Evolutionary conservation across 2,888 invertebrate genomes (phyloP), one percentile per base, ranked within the genome.

Genomic region (Rhynchonema sp.): DNA sequence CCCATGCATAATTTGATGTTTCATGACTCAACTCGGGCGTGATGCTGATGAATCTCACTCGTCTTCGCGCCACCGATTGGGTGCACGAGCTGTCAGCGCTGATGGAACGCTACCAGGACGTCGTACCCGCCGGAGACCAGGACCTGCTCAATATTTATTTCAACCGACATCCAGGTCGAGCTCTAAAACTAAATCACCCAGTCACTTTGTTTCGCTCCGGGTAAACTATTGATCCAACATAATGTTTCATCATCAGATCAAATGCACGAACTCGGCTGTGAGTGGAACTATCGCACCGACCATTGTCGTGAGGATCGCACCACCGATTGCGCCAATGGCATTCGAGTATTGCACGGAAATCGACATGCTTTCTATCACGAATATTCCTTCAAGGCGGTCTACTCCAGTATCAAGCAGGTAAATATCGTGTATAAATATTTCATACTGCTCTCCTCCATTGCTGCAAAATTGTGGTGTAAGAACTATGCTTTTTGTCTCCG

Each of bases 61-160:
- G 87, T 69, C 86, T 94, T 86, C 78, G 91, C 62, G 75, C 79
- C 30, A 87, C 89, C 68, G 80, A 83, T 29, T 92, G 92, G 90
- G 82, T 83, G 62, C 81, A 84, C 63, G 85, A 86, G 72, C 82
- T 91, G 38, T 80, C 84, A 63, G 85, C 87, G 1, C 84, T 89
- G 66, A 85, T 87, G 76, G 81, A 84, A 65, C 83, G 86, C 72
- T 92, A 87, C 76, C 84, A 84, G 71, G 74, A 84, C 22, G 82
- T 85, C 68, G 86, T 94, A 63, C 87, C 88, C 0, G 92, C 88
- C 87, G 92, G 92, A n/a, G 92, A 94, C 76, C 92, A 92, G 78
- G 92, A 92, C 78, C 83, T 89, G 67, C 85, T 89, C 67, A 90
- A 89, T 72, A 86, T 61, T 29, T 23, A 30, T 20, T 61, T 61